A percentile compares a stretch with the other conserved stretches of the same genome.
Evolutionary conservation across 2,888 invertebrate genomes (phyloP).

Genomic region (Muschampia plurimacula): DNA sequence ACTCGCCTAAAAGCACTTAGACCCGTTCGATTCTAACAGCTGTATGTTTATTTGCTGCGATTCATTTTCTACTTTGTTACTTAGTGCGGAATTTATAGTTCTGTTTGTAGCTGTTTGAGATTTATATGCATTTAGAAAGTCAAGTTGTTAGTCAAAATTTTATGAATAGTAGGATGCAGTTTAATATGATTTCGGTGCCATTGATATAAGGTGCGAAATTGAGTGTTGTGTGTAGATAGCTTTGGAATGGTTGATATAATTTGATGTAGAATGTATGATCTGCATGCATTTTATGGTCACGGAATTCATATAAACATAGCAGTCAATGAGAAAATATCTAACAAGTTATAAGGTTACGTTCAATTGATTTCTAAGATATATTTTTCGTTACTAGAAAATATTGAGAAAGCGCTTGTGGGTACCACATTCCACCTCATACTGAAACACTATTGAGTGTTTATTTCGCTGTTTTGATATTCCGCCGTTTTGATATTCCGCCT

Average conservation of each 20-base stretch:
- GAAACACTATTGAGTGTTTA: no score
- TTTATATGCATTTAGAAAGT: background rate
- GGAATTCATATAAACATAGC: background rate
- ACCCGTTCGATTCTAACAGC: background rate
- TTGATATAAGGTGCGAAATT: background rate
- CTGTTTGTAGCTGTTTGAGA: constrained; percentile 6
- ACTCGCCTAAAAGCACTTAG: background rate
- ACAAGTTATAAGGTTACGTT: no score
- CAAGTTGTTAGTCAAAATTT: background rate
- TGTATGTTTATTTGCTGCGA: constrained; percentile 9
- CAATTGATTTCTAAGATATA: no score
- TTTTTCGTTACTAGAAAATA: no score
- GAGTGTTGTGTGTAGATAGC: background rate
- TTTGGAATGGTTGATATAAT: background rate
- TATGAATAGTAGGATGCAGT: background rate
- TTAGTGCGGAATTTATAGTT: background rate
- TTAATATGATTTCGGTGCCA: background rate
- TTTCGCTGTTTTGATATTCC: no score
- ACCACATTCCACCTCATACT: no score
- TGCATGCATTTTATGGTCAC: background rate
- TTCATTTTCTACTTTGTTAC: background rate
- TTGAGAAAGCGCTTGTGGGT: no score
- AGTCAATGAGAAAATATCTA: background rate
- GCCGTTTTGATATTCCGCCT: no score
- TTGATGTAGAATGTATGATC: background rate